Base-by-base conservation (phyloP, 2,797 vertebrate genomes). In the Poeciliopsis paucimaculata region DNA sequence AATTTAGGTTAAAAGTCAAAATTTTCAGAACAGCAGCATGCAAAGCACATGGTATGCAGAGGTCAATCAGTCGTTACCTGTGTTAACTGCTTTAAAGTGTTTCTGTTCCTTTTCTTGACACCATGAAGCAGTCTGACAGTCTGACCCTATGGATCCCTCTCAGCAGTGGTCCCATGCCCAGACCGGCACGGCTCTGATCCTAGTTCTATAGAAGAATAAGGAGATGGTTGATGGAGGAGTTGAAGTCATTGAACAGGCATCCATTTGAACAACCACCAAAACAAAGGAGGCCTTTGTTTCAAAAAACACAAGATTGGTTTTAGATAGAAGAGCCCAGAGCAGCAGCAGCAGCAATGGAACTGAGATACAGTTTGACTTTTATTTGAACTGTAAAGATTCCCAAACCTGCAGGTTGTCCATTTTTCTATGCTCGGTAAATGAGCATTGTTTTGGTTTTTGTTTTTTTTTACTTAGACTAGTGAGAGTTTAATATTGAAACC, bases 231-330 rank as follows among this genome's bases (percentile, higher is more conserved):
- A 95, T 91, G 84, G 85, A 76, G 73, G 82, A 87, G 88, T 93
- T 95, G 95, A 95, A 94, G 95, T 96, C 94, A 96, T 93, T 81
- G 68, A 86, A 87, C 87, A 94, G 88, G 88, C 92, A 94, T 95
- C 88, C 75, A 43, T 93, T 93, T 92, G 91, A 91, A 86, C 89
- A 88, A 28, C 76, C 81, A 84, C 72, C 72, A 45, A 70, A 79
- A 95, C 95, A 96, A 94, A 90, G 83, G 53, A 57, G 46, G 73
- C 74, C 87, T 91, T 86, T 95, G 94, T 95, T 76, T 72, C 28
- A 5, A 77, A 39, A 86, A 88, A 93, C 84, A 94, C 91, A 92
- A 93, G 71, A 86, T 94, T 95, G 84, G 84, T 90, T 94, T 93
- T 92, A 89, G 90, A 88, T 83, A 62, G 28, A 75, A 88, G 87